These are phyloP conservation scores for Crotalus helleri DNA, from an alignment of 2,113 vertebrate genomes.

Conservation along the genomic window DNA sequence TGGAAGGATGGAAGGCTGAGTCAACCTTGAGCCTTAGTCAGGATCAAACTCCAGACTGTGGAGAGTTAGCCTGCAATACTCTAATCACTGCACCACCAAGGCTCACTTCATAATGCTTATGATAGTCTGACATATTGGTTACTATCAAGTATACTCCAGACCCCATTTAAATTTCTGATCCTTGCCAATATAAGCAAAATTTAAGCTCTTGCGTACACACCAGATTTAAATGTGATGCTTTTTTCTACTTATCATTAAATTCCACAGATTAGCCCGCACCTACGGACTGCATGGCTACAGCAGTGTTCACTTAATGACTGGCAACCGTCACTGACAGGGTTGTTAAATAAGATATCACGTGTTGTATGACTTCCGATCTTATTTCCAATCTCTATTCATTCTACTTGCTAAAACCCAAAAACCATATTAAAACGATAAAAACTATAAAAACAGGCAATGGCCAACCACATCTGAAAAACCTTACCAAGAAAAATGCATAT, in stretches of 20 bases:
- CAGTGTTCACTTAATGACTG: neutral
- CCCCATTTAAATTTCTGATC: neutral
- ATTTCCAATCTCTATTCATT: neutral
- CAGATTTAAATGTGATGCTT: neutral
- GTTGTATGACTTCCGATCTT: neutral
- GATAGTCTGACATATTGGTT: neutral
- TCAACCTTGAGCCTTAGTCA: neutral
- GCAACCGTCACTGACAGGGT: neutral
- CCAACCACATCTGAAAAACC: neutral
- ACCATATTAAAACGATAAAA: neutral
- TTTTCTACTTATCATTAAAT: neutral
- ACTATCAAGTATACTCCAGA: neutral
- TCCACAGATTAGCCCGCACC: neutral
- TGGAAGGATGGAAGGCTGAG: neutral
- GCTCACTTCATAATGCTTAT: neutral
- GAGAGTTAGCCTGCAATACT: neutral
- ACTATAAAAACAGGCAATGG: neutral
- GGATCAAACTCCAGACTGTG: neutral
- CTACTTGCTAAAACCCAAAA: neutral
- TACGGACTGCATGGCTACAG: neutral
- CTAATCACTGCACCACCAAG: neutral
- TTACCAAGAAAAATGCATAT: neutral
- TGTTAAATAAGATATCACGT: neutral
- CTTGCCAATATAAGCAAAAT: neutral
- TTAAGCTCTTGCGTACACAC: neutral